Conservation (phyloP, 2,113 vertebrate genomes). For the Gallinago paraguaiae region DNA sequence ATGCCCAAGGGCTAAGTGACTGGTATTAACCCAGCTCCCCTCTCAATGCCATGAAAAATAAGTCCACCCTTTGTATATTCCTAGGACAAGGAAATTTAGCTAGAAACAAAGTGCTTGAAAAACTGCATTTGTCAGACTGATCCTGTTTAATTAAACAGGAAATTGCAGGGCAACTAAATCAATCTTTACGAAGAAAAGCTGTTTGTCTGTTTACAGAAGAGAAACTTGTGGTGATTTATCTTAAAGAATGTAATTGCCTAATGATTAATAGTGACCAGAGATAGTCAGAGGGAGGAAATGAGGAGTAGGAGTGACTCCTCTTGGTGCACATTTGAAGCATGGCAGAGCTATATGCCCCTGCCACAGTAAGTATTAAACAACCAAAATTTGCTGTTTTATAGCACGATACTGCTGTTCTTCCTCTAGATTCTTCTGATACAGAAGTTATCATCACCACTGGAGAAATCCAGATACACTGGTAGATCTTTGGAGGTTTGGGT, state of each 20-base stretch:
- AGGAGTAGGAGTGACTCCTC: slow-evolving; percentile 4
- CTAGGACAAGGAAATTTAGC: background rate
- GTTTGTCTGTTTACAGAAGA: slow-evolving; percentile 62
- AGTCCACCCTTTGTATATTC: background rate
- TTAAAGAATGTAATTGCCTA: slow-evolving; percentile 54
- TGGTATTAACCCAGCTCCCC: background rate
- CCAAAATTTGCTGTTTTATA: background rate
- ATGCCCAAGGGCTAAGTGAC: background rate
- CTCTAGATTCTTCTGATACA: background rate
- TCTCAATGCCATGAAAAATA: background rate
- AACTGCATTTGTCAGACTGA: slow-evolving; percentile 39
- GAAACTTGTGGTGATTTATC: slow-evolving; percentile 57
- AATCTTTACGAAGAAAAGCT: slow-evolving; percentile 61
- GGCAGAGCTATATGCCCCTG: background rate
- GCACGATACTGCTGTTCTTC: background rate
- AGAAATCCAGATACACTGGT: background rate
- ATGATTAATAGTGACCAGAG: slow-evolving; percentile 55
- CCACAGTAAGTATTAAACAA: background rate
- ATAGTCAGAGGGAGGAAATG: slow-evolving; percentile 7
- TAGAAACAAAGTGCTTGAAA: slow-evolving; percentile 38
- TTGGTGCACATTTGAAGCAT: background rate
- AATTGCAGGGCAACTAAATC: slow-evolving; percentile 58
- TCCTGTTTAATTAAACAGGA: slow-evolving; percentile 71
- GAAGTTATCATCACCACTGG: background rate
- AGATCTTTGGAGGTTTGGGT: background rate